These are phyloP conservation scores for Glaucopsyche alexis DNA, from an alignment of 2,888 invertebrate genomes.

Conservation along the genomic window DNA sequence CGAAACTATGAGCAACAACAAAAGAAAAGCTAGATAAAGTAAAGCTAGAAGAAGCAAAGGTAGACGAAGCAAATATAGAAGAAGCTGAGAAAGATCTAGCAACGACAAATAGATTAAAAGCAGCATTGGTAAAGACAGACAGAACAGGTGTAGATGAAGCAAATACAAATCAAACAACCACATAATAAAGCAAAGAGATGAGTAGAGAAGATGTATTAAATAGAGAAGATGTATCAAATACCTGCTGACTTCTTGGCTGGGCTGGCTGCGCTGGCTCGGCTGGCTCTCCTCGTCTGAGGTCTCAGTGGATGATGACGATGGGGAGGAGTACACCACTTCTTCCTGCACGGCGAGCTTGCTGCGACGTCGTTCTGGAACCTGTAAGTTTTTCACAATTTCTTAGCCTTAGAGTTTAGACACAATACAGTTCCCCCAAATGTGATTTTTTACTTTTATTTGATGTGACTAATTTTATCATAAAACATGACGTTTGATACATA, in stretches of 20 bases:
- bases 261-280: conserved; percentile 10
- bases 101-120: no score
- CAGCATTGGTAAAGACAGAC: no score
- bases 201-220: neutral
- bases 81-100: no score
- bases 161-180: no score
- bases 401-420: neutral
- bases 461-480: no score
- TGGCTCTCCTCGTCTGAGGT: conserved; percentile 15
- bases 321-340: conserved; percentile 11
- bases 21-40: no score
- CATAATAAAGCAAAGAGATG: neutral
- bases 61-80: no score
- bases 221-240: neutral
- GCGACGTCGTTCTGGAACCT: conserved; percentile 20
- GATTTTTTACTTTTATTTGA: no score
- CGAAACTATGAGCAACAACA: no score
- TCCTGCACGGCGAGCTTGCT: conserved; percentile 22
- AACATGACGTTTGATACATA: no score
- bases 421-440: neutral
- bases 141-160: no score
- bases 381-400: neutral
- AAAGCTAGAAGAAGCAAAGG: no score
- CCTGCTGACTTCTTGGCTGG: conserved; percentile 14
- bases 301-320: conserved; percentile 13